Base-by-base conservation (phyloP, 2,797 vertebrate species). In the Argentina silus region DNA sequence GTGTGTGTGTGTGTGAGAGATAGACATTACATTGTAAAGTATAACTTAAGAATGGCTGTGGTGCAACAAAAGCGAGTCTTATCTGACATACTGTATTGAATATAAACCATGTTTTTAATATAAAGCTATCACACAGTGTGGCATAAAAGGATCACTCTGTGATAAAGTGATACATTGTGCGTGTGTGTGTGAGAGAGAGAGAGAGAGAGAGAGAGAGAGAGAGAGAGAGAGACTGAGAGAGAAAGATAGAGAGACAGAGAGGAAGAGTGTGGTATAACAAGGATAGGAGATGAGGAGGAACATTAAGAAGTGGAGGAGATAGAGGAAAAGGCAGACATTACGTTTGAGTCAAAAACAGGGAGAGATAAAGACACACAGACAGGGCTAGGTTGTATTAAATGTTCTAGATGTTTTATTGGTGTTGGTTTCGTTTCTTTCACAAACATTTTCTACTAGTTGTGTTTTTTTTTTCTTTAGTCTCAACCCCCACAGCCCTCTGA, bases 331-430 rank as follows among this genome's bases (percentile, higher is more conserved):
- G 43, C 4, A 43, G 15, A 44, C 6, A 7, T 9, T n/a, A 42
- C 19, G 10, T 43, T 36, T n/a, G 6, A 47, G 45, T 62, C 50
- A 61, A 71, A 77, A 73, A 75, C 72, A 69, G 44, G 27, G 7
- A 67, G 62, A 86, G 78, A 91, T 72, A 81, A 89, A 89, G 85
- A 93, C 85, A 86, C 89, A 64, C 84, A 93, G 84, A 81, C 88
- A 70, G 81, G 66, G 81, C 72, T 87, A 23, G 75, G 89, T 93
- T 93, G 92, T 95, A 95, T 92, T 95, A 95, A 95, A 95, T 95
- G 93, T 94, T 93, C 91, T 93, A 93, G 91, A 94, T 94, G 92
- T 94, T 95, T 94, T 95, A 94, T 95, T 95, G 91, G 90, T 92
- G 92, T 94, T 90, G 91, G 86, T 92, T 93, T 85, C 0, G 88